Percentiles rank a stretch among this genome's conserved stretches.
Conservation (phyloP, 2,797 vertebrate genomes). For the Chromobotia macracanthus region DNA sequence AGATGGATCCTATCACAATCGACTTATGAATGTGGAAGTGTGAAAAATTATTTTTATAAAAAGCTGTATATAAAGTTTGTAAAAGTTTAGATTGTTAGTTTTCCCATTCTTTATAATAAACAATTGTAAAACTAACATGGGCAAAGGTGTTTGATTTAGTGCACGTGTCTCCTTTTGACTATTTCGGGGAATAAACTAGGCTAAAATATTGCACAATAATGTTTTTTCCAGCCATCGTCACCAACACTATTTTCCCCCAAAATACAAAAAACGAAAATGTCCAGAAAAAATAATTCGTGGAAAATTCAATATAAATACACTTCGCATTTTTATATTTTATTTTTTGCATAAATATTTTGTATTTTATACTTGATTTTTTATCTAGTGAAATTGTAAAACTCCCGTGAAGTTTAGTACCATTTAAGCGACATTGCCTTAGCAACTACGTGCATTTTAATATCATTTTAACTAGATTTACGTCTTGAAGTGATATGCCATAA, state of each 20-base stretch:
- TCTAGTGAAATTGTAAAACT: not conserved
- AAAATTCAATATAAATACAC: not conserved
- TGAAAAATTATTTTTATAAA: not conserved
- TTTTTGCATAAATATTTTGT: no score
- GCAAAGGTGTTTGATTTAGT: not conserved
- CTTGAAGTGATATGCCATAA: not conserved
- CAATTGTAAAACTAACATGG: not conserved
- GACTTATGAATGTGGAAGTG: conserved; percentile 29
- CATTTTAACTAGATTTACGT: not conserved
- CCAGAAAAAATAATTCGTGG: not conserved
- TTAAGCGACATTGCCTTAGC: not conserved
- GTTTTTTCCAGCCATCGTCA: not conserved
- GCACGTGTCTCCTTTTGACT: conserved; percentile 8
- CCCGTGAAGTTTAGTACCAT: not conserved
- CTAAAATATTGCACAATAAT: not conserved
- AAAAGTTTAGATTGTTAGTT: conserved; percentile 17
- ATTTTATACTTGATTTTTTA: no score
- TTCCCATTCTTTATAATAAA: conserved; percentile 32
- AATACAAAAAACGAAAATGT: not conserved
- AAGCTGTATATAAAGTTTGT: not conserved
- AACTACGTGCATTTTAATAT: not conserved
- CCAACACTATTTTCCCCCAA: not conserved
- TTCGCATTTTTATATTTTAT: no score
- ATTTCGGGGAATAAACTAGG: not conserved
- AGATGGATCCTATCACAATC: conserved; percentile 65